Percentiles rank a stretch among this genome's conserved stretches.
Evolutionary conservation across 2,888 invertebrate species (phyloP).

Genomic region (Drosophila longiperda): DNA sequence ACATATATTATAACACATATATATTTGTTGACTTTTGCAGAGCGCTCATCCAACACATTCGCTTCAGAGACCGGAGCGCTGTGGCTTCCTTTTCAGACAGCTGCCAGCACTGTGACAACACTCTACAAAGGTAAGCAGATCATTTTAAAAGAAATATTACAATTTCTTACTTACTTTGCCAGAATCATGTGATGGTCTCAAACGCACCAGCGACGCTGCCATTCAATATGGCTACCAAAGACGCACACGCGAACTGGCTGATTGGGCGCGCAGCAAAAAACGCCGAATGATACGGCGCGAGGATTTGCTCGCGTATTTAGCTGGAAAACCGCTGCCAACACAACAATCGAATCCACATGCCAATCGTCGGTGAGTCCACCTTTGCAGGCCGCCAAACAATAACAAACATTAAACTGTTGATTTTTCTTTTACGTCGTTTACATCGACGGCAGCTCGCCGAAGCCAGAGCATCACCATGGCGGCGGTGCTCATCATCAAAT

Average conservation of each 20-base stretch:
- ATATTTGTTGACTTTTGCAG: constrained; percentile 83
- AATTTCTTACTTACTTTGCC: neutral
- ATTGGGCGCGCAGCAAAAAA: constrained; percentile 91
- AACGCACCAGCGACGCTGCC: constrained; percentile 89
- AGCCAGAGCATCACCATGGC: constrained; percentile 75
- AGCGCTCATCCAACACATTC: constrained; percentile 86
- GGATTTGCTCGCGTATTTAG: constrained; percentile 91
- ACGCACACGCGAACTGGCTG: constrained; percentile 90
- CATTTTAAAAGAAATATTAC: neutral
- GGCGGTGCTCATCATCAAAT: constrained; percentile 41
- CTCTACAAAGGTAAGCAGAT: constrained; percentile 89
- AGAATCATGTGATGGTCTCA: constrained; percentile 91
- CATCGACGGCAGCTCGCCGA: constrained; percentile 79
- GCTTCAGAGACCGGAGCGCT: constrained; percentile 87
- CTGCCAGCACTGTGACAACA: constrained; percentile 91
- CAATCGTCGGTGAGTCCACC: constrained; percentile 84
- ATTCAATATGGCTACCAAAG: constrained; percentile 90
- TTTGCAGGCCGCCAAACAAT: constrained; percentile 9
- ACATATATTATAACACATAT: neutral
- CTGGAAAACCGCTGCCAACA: constrained; percentile 89
- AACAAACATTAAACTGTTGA: constrained; percentile 1
- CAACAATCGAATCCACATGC: constrained; percentile 85
- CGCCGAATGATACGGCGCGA: constrained; percentile 90
- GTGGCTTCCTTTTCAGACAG: constrained; percentile 92
- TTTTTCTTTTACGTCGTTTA: neutral